Conservation (phyloP, 1,140 invertebrate genomes). For the Penaeus indicus region DNA sequence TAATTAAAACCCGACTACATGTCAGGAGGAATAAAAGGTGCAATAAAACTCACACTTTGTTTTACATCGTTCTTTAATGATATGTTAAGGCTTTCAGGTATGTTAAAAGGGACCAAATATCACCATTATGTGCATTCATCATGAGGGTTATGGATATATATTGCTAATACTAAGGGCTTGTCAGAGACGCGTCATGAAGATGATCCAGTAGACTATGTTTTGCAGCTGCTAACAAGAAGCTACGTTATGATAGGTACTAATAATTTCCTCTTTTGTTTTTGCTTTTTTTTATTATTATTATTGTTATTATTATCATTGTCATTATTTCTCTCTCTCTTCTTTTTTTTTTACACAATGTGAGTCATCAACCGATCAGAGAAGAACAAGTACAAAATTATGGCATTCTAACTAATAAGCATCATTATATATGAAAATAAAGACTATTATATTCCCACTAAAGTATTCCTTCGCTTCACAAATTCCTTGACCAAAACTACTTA, state of each 20-base stretch:
- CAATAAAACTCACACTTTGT: slow-evolving; percentile 36
- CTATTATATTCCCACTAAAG: slow-evolving; percentile 41
- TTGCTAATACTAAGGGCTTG: slow-evolving; percentile 7
- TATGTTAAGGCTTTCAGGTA: slow-evolving; percentile 56
- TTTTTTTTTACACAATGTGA: slow-evolving; percentile 9
- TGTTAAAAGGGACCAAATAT: slow-evolving; percentile 17
- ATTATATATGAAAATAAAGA: slow-evolving; percentile 52
- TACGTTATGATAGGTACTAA: too few species aligned
- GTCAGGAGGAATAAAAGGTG: too few species aligned
- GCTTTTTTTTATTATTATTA: neutral
- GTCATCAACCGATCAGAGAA: slow-evolving; percentile 30
- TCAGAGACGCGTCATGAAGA: too few species aligned
- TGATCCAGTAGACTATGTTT: too few species aligned
- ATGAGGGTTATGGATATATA: slow-evolving; percentile 15
- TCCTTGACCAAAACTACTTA: too few species aligned
- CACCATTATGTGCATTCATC: neutral
- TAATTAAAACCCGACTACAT: too few species aligned
- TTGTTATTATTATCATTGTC: neutral
- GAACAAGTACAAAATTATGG: slow-evolving; percentile 47
- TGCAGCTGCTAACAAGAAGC: too few species aligned
- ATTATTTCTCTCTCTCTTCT: neutral
- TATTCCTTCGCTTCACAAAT: neutral
- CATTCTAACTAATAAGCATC: slow-evolving; percentile 45
- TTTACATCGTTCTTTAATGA: slow-evolving; percentile 43
- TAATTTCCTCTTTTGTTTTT: too few species aligned